Evolutionary conservation across 1,140 invertebrate species (phyloP), one percentile per base, ranked within the genome.

Genomic region (Aethina tumida): DNA sequence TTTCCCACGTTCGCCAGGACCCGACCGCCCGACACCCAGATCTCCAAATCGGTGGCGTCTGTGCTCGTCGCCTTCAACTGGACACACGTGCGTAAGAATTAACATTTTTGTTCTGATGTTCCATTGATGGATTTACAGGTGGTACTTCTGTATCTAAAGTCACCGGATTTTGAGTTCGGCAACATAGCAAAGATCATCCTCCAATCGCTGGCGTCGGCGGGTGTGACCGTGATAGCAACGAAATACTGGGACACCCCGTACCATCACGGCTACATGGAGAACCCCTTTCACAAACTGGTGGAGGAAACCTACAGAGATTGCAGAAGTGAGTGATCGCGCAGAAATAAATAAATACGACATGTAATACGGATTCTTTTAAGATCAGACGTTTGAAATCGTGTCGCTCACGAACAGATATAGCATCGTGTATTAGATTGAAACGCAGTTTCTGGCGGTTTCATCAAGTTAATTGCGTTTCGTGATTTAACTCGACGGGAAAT

Each of bases 1-100:
- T 97, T 90, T 63, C 77, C 90, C 8, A 97, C 93, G 2, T 97
- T 97, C 60, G 86, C 87, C 0, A 68, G 94, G 33, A 97, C 91
- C 0, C 73, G 86, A 28, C 93, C 93, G 0, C 91, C 92, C 0
- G 89, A 93, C 53, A 88, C 82, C 10, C 88, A 92, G 60, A 92
- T 95, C 26, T 91, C 85, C 5, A 86, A 89, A 56, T 88, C 86
- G 0, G 84, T 93, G 0, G 78, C 82, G 9, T 79, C 87, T 1
- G 71, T 91, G 5, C 62, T 92, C 12, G 64, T 75, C 21, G 71
- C 75, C 14, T 90, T 87, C 57, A 81, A 84, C 55, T 87, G 83
- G 81, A 85, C 79, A 24, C 79, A 84, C 67, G 83, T 84, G 66
- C 75, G 65, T 64, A 13, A 17, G 12, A 8, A 24, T 24, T 24